phyloP scores from a whole-genome alignment of 2,113 vertebrate species.

The Peromyscus polionotus region DNA sequence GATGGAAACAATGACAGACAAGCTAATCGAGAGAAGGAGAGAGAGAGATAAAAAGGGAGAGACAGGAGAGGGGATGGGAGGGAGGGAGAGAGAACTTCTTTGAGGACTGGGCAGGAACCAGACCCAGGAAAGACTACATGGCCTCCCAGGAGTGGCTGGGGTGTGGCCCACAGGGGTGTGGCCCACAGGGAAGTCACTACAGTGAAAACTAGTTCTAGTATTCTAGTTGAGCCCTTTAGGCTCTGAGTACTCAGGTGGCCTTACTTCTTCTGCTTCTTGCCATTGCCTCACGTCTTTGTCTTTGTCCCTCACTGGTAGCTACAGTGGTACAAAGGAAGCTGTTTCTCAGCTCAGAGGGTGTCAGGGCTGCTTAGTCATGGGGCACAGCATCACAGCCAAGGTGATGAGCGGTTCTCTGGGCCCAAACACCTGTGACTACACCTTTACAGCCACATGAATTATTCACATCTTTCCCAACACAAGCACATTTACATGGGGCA shows the following conservation, averaged over 20 bases:
- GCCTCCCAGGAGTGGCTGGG: not conserved
- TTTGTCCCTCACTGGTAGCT: not conserved
- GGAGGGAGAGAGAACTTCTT: not conserved
- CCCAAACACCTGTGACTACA: not conserved
- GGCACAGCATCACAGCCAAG: not conserved
- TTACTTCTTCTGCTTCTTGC: not conserved
- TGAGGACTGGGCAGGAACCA: not conserved
- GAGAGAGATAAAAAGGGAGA: not conserved
- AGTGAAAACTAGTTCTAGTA: not conserved
- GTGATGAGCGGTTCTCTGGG: not conserved
- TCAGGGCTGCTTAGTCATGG: not conserved
- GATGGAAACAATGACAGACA: not conserved
- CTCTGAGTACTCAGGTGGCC: not conserved
- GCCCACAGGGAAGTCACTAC: rapidly evolving
- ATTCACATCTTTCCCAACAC: not conserved
- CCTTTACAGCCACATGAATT: not conserved
- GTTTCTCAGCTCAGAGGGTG: not conserved
- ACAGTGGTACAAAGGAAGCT: not conserved
- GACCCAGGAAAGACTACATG: not conserved
- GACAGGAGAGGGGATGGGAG: not conserved
- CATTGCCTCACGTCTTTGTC: too few relatives aligned
- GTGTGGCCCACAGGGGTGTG: rapidly evolving
- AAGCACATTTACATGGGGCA: constrained; percentile 16
- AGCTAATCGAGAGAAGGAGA: not conserved
- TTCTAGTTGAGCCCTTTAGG: not conserved